Evolutionary conservation across 1,140 invertebrate genomes (phyloP).

Genomic region (Magallana ariakensis): DNA sequence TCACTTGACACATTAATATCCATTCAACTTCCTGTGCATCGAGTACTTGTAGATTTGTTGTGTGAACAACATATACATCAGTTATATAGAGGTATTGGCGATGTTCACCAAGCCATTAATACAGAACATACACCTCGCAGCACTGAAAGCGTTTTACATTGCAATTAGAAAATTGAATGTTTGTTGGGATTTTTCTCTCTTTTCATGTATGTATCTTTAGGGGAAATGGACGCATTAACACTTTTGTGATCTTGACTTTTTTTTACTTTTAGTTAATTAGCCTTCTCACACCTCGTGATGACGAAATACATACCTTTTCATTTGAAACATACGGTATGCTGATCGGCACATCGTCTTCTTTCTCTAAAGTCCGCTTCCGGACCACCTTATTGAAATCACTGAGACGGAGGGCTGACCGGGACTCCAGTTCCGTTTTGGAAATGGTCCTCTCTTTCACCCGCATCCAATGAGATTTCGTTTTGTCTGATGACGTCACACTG

Average conservation of each 20-base stretch:
- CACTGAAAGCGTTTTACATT: not conserved
- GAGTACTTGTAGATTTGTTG: no score
- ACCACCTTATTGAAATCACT: constrained; percentile 63
- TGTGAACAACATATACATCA: no score
- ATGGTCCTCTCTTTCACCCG: constrained; percentile 50
- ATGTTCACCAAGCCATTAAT: no score
- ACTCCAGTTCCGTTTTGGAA: constrained; percentile 35
- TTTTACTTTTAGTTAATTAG: no score
- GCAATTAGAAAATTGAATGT: not conserved
- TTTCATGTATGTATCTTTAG: not conserved
- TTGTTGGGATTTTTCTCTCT: not conserved
- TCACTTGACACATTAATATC: no score
- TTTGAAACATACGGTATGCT: constrained; percentile 61
- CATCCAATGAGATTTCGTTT: constrained; percentile 42
- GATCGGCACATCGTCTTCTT: constrained; percentile 58
- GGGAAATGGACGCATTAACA: no score
- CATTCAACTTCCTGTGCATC: no score
- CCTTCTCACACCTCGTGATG: no score
- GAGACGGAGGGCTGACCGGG: constrained; percentile 46
- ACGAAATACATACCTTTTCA: constrained; percentile 57
- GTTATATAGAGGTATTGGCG: no score
- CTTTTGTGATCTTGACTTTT: no score
- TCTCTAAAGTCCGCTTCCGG: constrained; percentile 49
- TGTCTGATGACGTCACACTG: not conserved
- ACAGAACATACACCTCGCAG: not conserved